Conservation (phyloP, 2,888 invertebrate species). For the Saturnia japonica region DNA sequence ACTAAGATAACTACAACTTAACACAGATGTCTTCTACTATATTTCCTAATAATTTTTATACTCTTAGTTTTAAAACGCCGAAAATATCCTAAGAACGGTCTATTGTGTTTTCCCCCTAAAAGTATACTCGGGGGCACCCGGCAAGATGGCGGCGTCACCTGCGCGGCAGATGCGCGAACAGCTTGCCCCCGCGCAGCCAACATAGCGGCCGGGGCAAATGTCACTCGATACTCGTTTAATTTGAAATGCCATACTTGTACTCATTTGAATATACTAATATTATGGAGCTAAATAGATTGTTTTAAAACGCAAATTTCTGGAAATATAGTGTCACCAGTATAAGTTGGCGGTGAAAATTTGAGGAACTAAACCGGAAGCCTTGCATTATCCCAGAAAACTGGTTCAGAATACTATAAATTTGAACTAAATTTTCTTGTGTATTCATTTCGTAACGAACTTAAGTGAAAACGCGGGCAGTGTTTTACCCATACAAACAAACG, state of each 20-base stretch:
- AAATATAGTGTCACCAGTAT: no score
- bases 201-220: constrained; percentile 19
- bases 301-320: no score
- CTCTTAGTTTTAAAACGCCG: neutral
- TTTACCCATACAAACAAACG: no score
- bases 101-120: constrained; percentile 5
- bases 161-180: constrained; percentile 35
- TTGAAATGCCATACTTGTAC: neutral
- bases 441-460: no score
- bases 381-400: no score
- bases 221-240: constrained; percentile 13
- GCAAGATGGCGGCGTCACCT: constrained; percentile 33
- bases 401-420: no score
- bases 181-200: constrained; percentile 27
- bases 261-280: neutral
- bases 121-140: neutral
- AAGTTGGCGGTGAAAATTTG: no score
- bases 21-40: neutral
- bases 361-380: no score
- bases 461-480: no score
- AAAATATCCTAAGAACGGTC: constrained; percentile 9
- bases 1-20: neutral
- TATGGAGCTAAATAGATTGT: no score
- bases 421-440: no score
- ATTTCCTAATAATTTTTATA: neutral